Conservation (phyloP, 2,113 vertebrate species). For the Jaculus jaculus region DNA sequence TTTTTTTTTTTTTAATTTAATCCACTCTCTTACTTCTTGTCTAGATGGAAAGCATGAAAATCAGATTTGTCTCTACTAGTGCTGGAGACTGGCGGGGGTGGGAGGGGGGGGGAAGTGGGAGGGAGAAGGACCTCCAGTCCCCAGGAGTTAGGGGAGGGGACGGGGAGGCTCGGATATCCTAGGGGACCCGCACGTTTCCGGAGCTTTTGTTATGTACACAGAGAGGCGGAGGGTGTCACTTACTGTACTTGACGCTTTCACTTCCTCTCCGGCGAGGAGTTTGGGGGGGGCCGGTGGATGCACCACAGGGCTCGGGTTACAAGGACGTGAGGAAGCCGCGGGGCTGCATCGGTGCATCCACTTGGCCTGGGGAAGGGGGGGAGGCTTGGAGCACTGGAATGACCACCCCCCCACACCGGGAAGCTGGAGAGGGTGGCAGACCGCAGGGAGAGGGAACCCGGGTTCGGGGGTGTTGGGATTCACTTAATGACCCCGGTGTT, state of each 20-base stretch:
- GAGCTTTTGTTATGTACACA: constrained; percentile 78
- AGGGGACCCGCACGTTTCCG: constrained; percentile 59
- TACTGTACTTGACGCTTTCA: constrained; percentile 63
- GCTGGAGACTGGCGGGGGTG: too few species aligned
- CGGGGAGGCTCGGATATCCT: not conserved
- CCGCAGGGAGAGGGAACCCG: not conserved
- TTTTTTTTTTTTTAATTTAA: too few species aligned
- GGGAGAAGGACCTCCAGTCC: not conserved
- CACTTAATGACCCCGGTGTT: not conserved
- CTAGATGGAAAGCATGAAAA: not conserved
- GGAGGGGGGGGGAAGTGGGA: too few species aligned
- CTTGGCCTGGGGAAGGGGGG: too few species aligned
- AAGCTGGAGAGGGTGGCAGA: not conserved
- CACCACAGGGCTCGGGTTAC: constrained; percentile 45
- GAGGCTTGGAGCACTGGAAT: not conserved
- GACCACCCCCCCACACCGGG: not conserved
- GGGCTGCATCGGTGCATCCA: not conserved
- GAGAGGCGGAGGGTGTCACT: constrained; percentile 61
- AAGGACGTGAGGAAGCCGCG: not conserved
- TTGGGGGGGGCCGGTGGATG: not conserved
- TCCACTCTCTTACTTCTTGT: too few species aligned
- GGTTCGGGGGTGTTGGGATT: not conserved
- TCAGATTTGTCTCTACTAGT: not conserved
- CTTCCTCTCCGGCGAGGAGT: constrained; percentile 56
- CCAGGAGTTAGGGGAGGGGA: not conserved